Base-by-base conservation (phyloP, 2,888 invertebrate species). In the Carabus problematicus region DNA sequence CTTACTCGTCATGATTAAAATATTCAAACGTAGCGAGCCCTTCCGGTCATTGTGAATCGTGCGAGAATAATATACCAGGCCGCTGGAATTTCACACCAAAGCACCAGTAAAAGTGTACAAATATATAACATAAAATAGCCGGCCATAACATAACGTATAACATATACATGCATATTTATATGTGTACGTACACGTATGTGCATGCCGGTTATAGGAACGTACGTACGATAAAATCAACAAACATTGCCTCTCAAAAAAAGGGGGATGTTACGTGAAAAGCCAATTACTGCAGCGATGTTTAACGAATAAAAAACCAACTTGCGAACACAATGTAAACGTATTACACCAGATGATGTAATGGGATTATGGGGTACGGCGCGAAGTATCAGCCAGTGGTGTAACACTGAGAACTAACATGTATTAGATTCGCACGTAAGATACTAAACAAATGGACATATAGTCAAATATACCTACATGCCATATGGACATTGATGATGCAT, bases 91-190 rank as follows among this genome's bases (percentile, higher is more conserved):
- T 64, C 64, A 58, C 66, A 66, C 66, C 58, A 56, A 66, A 66
- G 49, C 56, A 58, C 56, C 56, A 47, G 58, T 66, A 66, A 66
- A 66, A 66, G 58, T 58, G 66, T 58, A 58, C 66, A 66, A 66
- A 66, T 66, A n/a, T n/a, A 66, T 56, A 58, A 58, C 66, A 66
- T 66, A 66, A 66, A 56, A 66, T 66, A 66, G 66, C 45, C 55
- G 59, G 58, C 49, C 41, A 58, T 63, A 52, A 54, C 63, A 52
- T 63, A 49, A 63, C 63, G 54, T 12, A 49, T 19, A 19, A 52
- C n/a, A n/a, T 18, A 14, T 42, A 59, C 14, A 56, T 29, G 40
- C 56, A 39, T 18, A 39, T 12, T 12, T 45, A 12, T 45, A 45
- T 45, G 45, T 45, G 45, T 45, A 45, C 14, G 3, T 45, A 6